Percentiles rank a stretch among this genome's conserved stretches.
Conservation (phyloP, 2,113 vertebrate genomes). For the Plectropomus leopardus region DNA sequence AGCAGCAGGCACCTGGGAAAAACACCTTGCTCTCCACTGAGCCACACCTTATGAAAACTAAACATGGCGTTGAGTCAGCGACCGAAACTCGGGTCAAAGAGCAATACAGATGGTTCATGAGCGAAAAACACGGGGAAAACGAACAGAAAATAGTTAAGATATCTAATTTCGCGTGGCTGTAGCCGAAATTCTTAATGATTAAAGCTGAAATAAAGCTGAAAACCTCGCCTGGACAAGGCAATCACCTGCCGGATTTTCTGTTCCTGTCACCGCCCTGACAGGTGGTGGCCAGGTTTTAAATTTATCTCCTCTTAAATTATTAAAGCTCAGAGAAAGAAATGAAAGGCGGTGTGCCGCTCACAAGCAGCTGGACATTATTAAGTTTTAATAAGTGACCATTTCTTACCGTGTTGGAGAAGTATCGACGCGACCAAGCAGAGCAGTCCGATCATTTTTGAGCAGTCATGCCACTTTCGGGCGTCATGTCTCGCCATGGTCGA, state of each 20-base stretch:
- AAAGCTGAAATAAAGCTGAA: background rate
- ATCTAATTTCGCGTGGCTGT: background rate
- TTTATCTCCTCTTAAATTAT: background rate
- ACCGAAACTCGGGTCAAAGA: conserved; percentile 79
- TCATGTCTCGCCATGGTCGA: conserved; percentile 74
- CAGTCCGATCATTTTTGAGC: conserved; percentile 62
- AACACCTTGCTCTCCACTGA: conserved; percentile 63
- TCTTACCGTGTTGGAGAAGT: conserved; percentile 76
- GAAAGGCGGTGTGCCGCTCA: background rate
- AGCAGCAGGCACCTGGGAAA: conserved; percentile 37
- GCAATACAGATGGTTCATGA: background rate
- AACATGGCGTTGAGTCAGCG: conserved; percentile 78
- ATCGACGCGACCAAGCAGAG: conserved; percentile 63
- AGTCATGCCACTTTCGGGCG: conserved; percentile 58
- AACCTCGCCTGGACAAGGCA: background rate
- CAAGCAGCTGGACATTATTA: background rate
- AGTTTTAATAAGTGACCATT: conserved; percentile 20
- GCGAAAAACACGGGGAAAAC: background rate
- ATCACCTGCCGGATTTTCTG: conserved; percentile 56
- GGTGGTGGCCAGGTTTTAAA: conserved; percentile 54
- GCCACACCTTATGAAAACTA: conserved; percentile 80
- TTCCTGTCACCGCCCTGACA: conserved; percentile 54
- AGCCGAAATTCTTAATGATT: background rate
- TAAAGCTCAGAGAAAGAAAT: background rate
- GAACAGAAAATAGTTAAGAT: rapidly evolving